These are phyloP conservation scores for Ypsolopha sequella DNA, from an alignment of 2,888 invertebrate species.

Conservation along the genomic window DNA sequence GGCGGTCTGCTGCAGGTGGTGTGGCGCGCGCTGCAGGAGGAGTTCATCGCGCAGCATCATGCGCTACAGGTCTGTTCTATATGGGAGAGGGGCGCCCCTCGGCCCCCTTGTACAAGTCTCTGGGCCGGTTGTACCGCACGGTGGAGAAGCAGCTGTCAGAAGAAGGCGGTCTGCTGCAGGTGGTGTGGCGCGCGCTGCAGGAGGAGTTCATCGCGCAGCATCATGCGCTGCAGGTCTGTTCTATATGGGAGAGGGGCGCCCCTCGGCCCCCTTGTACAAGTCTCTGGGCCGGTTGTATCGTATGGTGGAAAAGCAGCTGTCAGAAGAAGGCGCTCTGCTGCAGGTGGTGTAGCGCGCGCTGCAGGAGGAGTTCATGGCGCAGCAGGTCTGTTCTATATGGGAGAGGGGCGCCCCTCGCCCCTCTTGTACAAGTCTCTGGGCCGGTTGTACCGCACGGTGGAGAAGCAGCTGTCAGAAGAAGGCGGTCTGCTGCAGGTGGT, in stretches of 20 bases:
- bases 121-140: conserved; percentile 93
- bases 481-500: conserved; percentile 96
- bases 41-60: conserved; percentile 94
- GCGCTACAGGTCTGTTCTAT: conserved; percentile 75
- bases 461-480: conserved; percentile 96
- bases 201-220: conserved; percentile 98
- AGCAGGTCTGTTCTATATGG: conserved; percentile 71
- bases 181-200: conserved; percentile 99
- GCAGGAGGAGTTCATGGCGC: conserved; percentile 99
- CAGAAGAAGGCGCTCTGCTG: conserved; percentile 92
- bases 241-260: too few species aligned
- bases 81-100: too few species aligned
- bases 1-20: conserved; percentile 96
- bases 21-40: conserved; percentile 99
- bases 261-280: too few species aligned
- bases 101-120: conserved; percentile 92
- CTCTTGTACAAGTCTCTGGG: conserved; percentile 94
- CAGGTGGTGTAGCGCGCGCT: conserved; percentile 99
- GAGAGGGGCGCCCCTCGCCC: too few species aligned
- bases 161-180: conserved; percentile 93
- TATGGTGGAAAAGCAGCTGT: conserved; percentile 97
- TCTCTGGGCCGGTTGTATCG: conserved; percentile 93
- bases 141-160: conserved; percentile 98
- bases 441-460: conserved; percentile 94
- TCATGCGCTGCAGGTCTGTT: conserved; percentile 77